Evolutionary conservation across 2,113 vertebrate species (phyloP).

Genomic region (Siphamia tubifer): DNA sequence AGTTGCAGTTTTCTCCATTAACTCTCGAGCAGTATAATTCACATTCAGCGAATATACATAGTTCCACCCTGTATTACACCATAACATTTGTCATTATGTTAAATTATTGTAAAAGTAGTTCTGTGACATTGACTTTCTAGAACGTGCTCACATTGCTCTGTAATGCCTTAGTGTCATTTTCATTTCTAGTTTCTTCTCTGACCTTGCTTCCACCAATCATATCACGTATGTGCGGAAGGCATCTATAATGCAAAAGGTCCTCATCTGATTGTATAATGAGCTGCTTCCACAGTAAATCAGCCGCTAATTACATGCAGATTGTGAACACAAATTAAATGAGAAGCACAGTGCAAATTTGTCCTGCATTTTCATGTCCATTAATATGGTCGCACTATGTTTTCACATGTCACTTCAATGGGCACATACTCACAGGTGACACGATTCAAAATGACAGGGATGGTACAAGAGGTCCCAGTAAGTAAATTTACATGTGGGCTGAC

Average conservation of each 20-base stretch:
- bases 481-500: slow-evolving; percentile 34
- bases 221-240: not conserved
- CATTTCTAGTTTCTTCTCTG: not conserved
- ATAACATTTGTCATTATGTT: too few species aligned
- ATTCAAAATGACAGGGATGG: slow-evolving; percentile 31
- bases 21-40: too few species aligned
- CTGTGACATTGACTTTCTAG: too few species aligned
- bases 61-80: too few species aligned
- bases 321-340: slow-evolving; percentile 27
- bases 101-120: too few species aligned
- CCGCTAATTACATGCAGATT: slow-evolving; percentile 28
- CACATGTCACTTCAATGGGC: slow-evolving; percentile 1
- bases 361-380: slow-evolving; percentile 5
- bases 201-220: not conserved
- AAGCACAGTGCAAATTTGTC: not conserved
- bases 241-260: not conserved
- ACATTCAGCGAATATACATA: too few species aligned
- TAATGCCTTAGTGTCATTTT: not conserved
- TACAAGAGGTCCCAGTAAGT: slow-evolving; percentile 11
- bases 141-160: too few species aligned
- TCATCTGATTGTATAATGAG: slow-evolving; percentile 13
- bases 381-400: slow-evolving; percentile 25
- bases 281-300: slow-evolving; percentile 20
- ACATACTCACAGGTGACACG: slow-evolving; percentile 2
- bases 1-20: too few species aligned